These are phyloP conservation scores for Zosterops hypoxanthus DNA, from an alignment of 2,113 vertebrate genomes.

Conservation along the genomic window DNA sequence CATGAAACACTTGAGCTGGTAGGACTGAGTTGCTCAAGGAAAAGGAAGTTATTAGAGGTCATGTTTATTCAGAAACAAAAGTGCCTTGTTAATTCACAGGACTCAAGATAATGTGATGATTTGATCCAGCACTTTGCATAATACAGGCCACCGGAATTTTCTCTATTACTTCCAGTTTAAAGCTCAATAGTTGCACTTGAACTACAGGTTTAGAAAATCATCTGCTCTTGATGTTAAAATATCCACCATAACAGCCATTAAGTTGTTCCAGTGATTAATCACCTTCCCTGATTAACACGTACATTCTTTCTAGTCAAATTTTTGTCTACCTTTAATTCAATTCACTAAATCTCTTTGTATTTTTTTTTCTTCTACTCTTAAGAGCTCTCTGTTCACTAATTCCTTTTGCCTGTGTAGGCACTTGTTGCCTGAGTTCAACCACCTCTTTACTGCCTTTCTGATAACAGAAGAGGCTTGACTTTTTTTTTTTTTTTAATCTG, in stretches of 20 bases:
- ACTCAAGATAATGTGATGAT: neutral
- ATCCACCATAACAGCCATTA: neutral
- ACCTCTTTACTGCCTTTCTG: constrained; percentile 1
- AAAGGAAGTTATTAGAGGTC: neutral
- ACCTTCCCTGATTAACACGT: neutral
- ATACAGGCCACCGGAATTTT: neutral
- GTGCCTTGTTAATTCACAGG: constrained; percentile 13
- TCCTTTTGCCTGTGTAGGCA: neutral
- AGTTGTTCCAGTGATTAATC: constrained; percentile 42
- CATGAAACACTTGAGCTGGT: neutral
- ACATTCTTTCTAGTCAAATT: constrained; percentile 34
- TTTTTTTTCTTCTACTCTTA: neutral
- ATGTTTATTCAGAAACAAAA: constrained; percentile 42
- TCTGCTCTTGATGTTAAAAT: neutral
- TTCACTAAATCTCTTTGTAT: constrained; percentile 1
- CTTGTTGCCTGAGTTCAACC: neutral
- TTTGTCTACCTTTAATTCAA: constrained; percentile 49
- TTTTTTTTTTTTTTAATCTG: neutral
- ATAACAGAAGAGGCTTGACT: neutral
- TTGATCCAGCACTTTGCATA: constrained; percentile 33
- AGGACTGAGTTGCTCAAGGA: constrained; percentile 20
- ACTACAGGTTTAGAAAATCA: constrained; percentile 25
- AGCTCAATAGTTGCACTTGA: constrained; percentile 31
- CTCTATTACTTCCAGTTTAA: constrained; percentile 41
- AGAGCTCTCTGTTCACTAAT: neutral